Base-by-base conservation (phyloP, 2,888 invertebrate species). In the Polyploca ridens region DNA sequence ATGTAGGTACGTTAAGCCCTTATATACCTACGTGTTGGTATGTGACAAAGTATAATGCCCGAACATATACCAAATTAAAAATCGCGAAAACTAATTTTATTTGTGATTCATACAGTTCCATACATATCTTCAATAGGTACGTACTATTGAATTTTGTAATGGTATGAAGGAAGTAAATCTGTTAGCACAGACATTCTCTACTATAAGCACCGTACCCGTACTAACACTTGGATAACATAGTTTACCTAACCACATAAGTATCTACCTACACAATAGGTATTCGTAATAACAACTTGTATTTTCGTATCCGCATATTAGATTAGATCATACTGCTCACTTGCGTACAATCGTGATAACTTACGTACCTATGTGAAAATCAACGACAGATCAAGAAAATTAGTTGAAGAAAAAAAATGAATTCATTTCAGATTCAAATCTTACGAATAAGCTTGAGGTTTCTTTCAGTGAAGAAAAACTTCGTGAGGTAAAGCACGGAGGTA, bases 101-200 rank as follows among this genome's bases (percentile, higher is more conserved):
- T n/a, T n/a, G n/a, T n/a, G n/a, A n/a, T n/a, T n/a, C n/a, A n/a
- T n/a, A n/a, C n/a, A n/a, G n/a, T n/a, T n/a, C n/a, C n/a, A n/a
- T n/a, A n/a, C n/a, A n/a, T n/a, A n/a, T n/a, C n/a, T n/a, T n/a
- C n/a, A n/a, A n/a, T n/a, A n/a, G n/a, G n/a, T n/a, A n/a, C n/a
- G n/a, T n/a, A n/a, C n/a, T n/a, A n/a, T 27, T 27, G 27, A 27
- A 27, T 27, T 27, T 27, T 27, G 27, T 2, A n/a, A 27, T 27
- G 27, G 27, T 27, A 27, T 1, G 27, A 27, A 44, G 10, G 3
- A 7, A 19, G 19, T 54, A 54, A n/a, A 41, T 3, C 46, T 46
- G 46, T 46, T n/a, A 46, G n/a, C 46, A 46, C 46, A n/a, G 41
- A 41, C 49, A n/a, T 44, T n/a, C 46, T 46, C n/a, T 49, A 49